Percentiles rank a stretch among this genome's conserved stretches.
Evolutionary conservation across 2,888 invertebrate species (phyloP).

Genomic region (Plebejus melissa): DNA sequence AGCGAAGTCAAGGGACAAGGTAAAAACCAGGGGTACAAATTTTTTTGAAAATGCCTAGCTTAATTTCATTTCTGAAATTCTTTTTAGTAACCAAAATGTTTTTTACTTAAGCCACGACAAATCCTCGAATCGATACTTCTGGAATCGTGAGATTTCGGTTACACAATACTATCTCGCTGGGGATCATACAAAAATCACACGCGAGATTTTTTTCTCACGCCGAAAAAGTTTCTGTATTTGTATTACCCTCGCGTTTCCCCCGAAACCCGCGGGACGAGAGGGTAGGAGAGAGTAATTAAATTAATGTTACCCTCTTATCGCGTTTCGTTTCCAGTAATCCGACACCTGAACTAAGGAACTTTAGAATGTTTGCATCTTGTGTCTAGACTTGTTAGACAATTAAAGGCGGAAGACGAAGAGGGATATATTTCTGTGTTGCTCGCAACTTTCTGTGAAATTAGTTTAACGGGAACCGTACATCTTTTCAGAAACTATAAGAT

Average conservation of each 20-base stretch:
- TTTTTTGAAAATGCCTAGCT: no score
- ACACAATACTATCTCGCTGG: constrained; percentile 61
- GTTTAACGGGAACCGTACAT: not conserved
- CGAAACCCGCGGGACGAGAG: constrained; percentile 45
- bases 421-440: not conserved
- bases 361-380: constrained; percentile 31
- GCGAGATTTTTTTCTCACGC: constrained; percentile 77
- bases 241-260: constrained; percentile 69
- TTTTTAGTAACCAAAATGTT: not conserved
- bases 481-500: no score
- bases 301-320: constrained; percentile 70
- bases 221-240: constrained; percentile 72
- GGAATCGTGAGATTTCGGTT: constrained; percentile 43
- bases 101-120: not conserved
- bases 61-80: no score
- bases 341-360: constrained; percentile 64
- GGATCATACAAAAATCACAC: constrained; percentile 69
- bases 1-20: no score
- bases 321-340: constrained; percentile 66
- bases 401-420: not conserved
- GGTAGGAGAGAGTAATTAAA: constrained; percentile 60
- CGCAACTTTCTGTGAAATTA: not conserved
- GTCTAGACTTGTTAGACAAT: constrained; percentile 4
- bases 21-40: no score
- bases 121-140: not conserved